phyloP scores from a whole-genome alignment of 2,888 invertebrate species.

The Andricus quercusramuli region DNA sequence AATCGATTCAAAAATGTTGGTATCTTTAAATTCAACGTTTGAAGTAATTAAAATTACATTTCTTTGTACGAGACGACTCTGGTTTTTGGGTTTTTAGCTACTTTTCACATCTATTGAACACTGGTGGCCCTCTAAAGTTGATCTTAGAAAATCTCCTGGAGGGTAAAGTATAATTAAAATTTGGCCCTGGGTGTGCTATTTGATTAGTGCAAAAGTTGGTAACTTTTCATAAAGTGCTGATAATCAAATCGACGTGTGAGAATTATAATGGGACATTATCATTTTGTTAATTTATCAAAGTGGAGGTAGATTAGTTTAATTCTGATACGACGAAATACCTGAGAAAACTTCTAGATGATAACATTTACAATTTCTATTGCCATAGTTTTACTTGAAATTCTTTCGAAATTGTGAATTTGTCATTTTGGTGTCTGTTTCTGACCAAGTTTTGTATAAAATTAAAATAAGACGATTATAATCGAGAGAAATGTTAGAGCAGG shows the following conservation, averaged over 20 bases:
- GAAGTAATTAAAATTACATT: background rate
- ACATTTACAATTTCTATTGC: background rate
- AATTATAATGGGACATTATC: background rate
- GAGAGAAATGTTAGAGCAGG: slow-evolving; percentile 2
- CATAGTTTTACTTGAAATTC: background rate
- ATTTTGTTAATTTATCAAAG: background rate
- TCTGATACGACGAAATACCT: background rate
- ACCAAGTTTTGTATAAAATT: slow-evolving; percentile 6
- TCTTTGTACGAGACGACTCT: background rate
- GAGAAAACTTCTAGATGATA: background rate
- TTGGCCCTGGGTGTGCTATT: background rate
- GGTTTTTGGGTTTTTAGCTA: slow-evolving; percentile 4
- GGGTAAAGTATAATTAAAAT: background rate
- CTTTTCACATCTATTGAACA: background rate
- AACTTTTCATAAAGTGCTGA: background rate
- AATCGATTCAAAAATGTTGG: background rate
- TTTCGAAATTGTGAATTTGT: background rate
- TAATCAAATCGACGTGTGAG: background rate
- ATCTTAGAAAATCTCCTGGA: background rate
- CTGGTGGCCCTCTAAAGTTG: background rate
- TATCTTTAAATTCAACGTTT: background rate
- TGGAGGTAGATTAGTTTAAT: background rate
- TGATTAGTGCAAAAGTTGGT: background rate
- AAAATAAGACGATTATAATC: slow-evolving; percentile 9
- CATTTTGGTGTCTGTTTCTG: background rate